phyloP scores from a whole-genome alignment of 2,888 invertebrate genomes.

The Trachelus troglodyta region DNA sequence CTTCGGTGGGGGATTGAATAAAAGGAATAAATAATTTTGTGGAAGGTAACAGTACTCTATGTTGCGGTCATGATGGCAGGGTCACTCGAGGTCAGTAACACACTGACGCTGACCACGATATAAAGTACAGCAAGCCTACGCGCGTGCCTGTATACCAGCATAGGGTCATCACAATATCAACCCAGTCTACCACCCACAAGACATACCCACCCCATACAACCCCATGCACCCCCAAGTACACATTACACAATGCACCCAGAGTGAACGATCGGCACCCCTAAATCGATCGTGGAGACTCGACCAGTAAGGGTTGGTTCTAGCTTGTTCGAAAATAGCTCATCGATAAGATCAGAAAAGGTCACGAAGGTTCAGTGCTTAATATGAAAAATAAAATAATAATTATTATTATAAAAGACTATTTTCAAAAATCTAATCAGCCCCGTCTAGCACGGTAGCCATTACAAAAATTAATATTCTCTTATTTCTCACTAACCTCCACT shows the following conservation, averaged over 20 bases:
- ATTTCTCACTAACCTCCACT: too few relatives aligned
- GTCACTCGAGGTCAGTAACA: conserved; percentile 66
- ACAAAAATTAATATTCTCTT: too few relatives aligned
- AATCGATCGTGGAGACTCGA: neutral
- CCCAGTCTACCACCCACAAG: neutral
- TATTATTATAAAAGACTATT: too few relatives aligned
- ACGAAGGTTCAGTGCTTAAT: neutral
- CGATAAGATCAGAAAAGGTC: neutral
- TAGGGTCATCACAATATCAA: neutral
- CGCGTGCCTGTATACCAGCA: neutral
- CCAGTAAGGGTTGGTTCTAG: neutral
- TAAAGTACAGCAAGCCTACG: neutral
- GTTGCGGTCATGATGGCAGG: conserved; percentile 57
- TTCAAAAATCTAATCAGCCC: too few relatives aligned
- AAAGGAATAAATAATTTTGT: conserved; percentile 40
- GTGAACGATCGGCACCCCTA: neutral
- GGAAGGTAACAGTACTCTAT: conserved; percentile 53
- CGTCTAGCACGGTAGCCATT: too few relatives aligned
- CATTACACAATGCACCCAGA: neutral
- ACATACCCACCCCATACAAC: neutral
- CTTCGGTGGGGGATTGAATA: neutral
- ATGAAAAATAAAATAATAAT: neutral
- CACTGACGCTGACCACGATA: conserved; percentile 45
- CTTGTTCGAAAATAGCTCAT: neutral
- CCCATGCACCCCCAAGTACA: neutral